phyloP scores from a whole-genome alignment of 2,113 vertebrate genomes.

The Fulmarus glacialis region DNA sequence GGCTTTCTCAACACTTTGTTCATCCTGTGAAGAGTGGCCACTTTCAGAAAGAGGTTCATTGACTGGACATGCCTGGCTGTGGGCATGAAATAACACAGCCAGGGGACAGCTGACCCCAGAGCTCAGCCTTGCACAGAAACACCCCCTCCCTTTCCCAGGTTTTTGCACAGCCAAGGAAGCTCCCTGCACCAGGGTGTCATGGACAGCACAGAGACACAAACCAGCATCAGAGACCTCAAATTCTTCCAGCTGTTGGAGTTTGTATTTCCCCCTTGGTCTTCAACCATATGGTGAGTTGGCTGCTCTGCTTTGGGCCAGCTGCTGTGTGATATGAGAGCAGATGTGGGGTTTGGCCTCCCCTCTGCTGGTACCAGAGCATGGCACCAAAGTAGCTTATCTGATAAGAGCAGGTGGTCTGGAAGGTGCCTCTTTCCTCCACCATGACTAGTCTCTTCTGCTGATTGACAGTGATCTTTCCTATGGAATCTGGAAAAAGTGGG shows the following conservation, averaged over 20 bases:
- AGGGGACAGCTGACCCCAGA: fast-evolving
- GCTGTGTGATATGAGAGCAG: neutral
- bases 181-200: neutral
- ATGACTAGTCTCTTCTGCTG: neutral
- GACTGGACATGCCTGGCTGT: neutral
- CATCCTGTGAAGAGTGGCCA: neutral
- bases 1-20: neutral
- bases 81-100: neutral
- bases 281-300: neutral
- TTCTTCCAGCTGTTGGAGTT: neutral
- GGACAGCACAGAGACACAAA: neutral
- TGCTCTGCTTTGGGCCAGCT: neutral
- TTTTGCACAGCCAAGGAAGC: neutral
- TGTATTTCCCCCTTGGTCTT: neutral
- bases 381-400: neutral
- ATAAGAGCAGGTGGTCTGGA: neutral
- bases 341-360: neutral
- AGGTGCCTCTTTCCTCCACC: neutral
- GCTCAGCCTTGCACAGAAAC: neutral
- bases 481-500: neutral
- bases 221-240: neutral
- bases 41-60: neutral
- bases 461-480: neutral
- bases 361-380: neutral
- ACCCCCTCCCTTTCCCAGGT: neutral